Evolutionary conservation across 2,888 invertebrate species (phyloP).

Genomic region (Lasioglossum leucozonium): DNA sequence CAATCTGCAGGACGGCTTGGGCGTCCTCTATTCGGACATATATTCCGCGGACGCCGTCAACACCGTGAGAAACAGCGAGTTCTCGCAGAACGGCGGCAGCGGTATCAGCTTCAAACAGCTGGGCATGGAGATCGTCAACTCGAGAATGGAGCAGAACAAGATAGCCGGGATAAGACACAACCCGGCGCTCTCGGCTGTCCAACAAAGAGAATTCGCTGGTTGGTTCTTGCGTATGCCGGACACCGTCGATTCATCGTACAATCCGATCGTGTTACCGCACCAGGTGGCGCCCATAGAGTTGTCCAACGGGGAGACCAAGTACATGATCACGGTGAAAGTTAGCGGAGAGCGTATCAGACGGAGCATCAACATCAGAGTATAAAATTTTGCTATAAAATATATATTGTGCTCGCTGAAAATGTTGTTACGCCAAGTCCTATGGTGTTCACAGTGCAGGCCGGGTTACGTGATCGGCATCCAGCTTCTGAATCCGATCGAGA

Average conservation of each 20-base stretch:
- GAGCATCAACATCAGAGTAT: conserved; percentile 78
- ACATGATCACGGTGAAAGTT: conserved; percentile 90
- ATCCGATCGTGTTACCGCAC: conserved; percentile 90
- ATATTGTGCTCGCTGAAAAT: not conserved
- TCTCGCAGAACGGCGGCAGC: conserved; percentile 93
- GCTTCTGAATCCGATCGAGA: conserved; percentile 95
- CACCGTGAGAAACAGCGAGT: conserved; percentile 93
- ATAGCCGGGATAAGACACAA: conserved; percentile 96
- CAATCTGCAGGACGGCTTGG: conserved; percentile 97
- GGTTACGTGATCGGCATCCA: conserved; percentile 95
- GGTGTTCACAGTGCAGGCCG: conserved; percentile 87
- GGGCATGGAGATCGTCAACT: conserved; percentile 92
- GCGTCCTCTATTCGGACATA: conserved; percentile 97
- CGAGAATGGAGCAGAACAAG: conserved; percentile 92
- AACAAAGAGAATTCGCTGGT: conserved; percentile 96
- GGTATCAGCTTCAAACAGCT: conserved; percentile 96
- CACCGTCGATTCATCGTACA: conserved; percentile 89
- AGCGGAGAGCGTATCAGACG: conserved; percentile 85
- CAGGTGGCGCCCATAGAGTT: conserved; percentile 87
- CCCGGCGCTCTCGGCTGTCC: conserved; percentile 92
- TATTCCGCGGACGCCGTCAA: conserved; percentile 94
- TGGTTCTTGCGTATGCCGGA: conserved; percentile 93
- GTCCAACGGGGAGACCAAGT: conserved; percentile 91
- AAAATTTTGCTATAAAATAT: not conserved
- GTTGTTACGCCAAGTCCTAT: not conserved